These are phyloP conservation scores for Struthio camelus DNA, from an alignment of 2,113 vertebrate genomes.

Conservation along the genomic window DNA sequence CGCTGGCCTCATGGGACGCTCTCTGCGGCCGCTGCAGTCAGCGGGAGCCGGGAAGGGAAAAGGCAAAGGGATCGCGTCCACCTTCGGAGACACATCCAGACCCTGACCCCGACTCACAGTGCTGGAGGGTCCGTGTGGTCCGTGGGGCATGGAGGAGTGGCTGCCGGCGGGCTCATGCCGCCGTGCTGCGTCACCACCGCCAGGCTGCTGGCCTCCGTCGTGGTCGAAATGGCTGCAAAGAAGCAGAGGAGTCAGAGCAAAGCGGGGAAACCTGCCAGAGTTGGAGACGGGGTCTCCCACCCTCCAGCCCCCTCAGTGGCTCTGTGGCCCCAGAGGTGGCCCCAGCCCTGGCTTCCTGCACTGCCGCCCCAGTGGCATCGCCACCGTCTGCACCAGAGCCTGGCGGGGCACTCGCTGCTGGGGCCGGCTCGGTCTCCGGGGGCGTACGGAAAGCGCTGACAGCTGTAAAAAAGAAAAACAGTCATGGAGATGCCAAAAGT, in stretches of 20 bases:
- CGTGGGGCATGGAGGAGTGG: rapidly evolving
- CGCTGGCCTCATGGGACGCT: rapidly evolving
- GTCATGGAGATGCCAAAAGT: background rate
- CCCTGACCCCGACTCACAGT: background rate
- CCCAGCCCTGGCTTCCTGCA: background rate
- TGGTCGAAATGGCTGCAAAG: background rate
- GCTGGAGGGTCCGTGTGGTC: background rate
- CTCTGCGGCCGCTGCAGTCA: background rate
- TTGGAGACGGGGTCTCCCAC: too few species aligned
- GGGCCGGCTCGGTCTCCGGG: background rate
- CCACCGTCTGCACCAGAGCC: background rate
- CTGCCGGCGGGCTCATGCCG: rapidly evolving
- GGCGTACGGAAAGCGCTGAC: background rate
- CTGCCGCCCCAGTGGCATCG: too few species aligned
- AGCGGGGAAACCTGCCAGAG: too few species aligned
- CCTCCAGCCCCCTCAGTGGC: too few species aligned
- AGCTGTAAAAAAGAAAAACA: background rate
- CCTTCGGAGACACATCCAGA: rapidly evolving
- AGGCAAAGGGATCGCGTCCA: background rate
- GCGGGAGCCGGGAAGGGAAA: background rate
- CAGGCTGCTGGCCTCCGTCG: too few species aligned
- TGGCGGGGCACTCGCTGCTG: too few species aligned
- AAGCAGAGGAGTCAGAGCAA: background rate
- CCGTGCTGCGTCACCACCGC: too few species aligned
- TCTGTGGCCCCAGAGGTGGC: background rate